phyloP scores from a whole-genome alignment of 2,797 vertebrate genomes.

The Sebastes iracundus region DNA sequence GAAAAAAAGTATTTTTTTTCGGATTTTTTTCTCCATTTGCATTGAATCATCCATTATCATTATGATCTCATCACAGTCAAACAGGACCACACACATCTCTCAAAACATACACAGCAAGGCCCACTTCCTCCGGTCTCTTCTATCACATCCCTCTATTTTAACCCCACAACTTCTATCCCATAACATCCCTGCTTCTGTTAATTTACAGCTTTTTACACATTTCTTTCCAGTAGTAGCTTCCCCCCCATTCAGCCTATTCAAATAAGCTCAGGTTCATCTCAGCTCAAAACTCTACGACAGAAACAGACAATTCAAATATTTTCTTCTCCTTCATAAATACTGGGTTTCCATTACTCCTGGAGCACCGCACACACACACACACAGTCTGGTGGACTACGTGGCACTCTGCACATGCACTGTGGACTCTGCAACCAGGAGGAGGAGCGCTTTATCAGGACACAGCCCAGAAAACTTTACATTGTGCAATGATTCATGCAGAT shows the following conservation, averaged over 20 bases:
- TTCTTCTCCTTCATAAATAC: slow-evolving; percentile 75
- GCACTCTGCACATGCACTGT: slow-evolving; percentile 76
- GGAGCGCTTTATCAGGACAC: slow-evolving; percentile 64
- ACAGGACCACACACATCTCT: slow-evolving; percentile 39
- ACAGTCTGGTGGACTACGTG: slow-evolving; percentile 82
- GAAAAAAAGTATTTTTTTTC: neutral
- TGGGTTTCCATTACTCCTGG: slow-evolving; percentile 79
- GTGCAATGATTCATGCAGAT: slow-evolving; percentile 25
- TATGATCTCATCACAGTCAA: slow-evolving; percentile 36
- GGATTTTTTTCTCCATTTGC: neutral
- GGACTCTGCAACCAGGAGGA: slow-evolving; percentile 68
- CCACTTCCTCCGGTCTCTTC: neutral
- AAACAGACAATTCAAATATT: slow-evolving; percentile 66
- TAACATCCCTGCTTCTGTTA: slow-evolving; percentile 6
- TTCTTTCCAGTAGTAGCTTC: neutral
- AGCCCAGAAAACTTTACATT: slow-evolving; percentile 55
- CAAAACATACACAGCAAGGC: neutral
- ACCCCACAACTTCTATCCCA: neutral
- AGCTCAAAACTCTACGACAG: slow-evolving; percentile 43
- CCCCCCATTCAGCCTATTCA: neutral
- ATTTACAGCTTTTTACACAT: neutral
- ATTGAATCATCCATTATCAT: slow-evolving; percentile 4
- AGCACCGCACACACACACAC: slow-evolving; percentile 55
- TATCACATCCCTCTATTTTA: neutral
- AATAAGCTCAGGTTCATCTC: slow-evolving; percentile 25